These are phyloP conservation scores for pig (Sus scrofa) DNA, from an alignment of 2,113 vertebrate genomes.

Conservation along the genomic window T2T-Sscrofa CM000819.6:8611501-8612000, in stretches of 20 bases:
- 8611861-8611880: too few species aligned
- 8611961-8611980: too few species aligned
- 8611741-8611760: background rate
- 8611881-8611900: too few species aligned
- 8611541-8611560: background rate
- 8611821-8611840: background rate
- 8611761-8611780: background rate
- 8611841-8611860: background rate
- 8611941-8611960: too few species aligned
- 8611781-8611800: rapidly evolving
- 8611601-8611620: constrained; percentile 17
- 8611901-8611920: too few species aligned
- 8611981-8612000: too few species aligned
- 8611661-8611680: background rate
- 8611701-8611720: background rate
- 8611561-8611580: background rate
- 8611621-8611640: background rate
- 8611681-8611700: background rate
- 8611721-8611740: background rate
- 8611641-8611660: background rate
- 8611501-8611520: background rate
- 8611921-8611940: too few species aligned
- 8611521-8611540: background rate
- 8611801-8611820: background rate
- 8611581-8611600: background rate